phyloP scores from a whole-genome alignment of 2,113 vertebrate species.

The Ifrita kowaldi region DNA sequence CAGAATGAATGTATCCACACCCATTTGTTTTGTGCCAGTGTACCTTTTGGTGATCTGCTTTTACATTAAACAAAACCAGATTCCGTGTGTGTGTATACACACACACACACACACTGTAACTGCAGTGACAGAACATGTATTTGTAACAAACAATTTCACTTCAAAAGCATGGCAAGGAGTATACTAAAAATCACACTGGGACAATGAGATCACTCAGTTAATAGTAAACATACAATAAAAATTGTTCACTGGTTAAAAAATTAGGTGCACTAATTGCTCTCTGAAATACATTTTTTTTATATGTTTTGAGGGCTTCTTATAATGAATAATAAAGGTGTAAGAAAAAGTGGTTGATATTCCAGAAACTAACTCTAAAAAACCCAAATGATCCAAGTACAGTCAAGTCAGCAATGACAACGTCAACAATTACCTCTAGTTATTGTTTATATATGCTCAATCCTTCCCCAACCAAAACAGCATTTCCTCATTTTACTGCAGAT shows the following conservation, averaged over 20 bases:
- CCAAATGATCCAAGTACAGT: neutral
- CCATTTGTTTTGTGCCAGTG: neutral
- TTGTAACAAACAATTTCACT: neutral
- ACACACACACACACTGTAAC: accelerated
- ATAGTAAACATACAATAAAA: neutral
- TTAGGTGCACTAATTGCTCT: neutral
- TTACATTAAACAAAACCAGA: neutral
- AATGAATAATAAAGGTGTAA: neutral
- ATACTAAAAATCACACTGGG: neutral
- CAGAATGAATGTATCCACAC: neutral
- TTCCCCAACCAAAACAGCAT: neutral
- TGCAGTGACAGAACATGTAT: neutral
- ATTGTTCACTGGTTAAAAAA: neutral
- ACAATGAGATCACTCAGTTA: neutral
- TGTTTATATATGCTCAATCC: neutral
- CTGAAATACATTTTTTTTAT: neutral
- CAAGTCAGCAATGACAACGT: accelerated
- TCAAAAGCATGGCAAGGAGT: neutral
- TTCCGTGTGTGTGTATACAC: neutral
- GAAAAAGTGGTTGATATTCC: neutral
- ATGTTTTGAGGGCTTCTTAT: neutral
- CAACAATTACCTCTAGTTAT: neutral
- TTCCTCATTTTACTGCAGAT: neutral
- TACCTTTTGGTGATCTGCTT: neutral
- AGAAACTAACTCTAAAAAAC: neutral